Evolutionary conservation across 2,113 vertebrate genomes (phyloP).

Genomic region (Phaetusa simplex): DNA sequence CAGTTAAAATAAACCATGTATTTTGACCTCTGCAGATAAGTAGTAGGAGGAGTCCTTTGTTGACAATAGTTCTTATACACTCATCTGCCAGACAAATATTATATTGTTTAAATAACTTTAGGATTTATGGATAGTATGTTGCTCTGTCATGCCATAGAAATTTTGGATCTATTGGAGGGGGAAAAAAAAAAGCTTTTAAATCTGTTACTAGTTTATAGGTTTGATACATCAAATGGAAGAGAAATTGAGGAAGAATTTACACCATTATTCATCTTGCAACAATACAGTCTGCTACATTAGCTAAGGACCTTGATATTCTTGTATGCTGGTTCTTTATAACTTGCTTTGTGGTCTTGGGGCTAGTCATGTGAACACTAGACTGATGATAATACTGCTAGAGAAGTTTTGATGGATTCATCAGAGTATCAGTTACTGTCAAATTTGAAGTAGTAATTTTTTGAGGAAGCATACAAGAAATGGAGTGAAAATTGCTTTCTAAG

Average conservation of each 20-base stretch:
- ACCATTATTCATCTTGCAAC: neutral
- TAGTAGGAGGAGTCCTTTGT: neutral
- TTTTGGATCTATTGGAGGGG: neutral
- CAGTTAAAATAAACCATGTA: neutral
- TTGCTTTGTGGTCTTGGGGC: neutral
- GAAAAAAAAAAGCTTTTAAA: neutral
- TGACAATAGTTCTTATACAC: neutral
- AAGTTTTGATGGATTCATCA: neutral
- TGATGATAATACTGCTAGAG: neutral
- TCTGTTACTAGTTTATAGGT: neutral
- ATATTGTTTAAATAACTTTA: neutral
- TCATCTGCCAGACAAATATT: neutral
- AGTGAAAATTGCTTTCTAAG: slow-evolving; percentile 24
- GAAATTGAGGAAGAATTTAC: neutral
- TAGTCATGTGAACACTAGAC: neutral
- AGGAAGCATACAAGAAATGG: slow-evolving; percentile 13
- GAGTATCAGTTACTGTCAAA: slow-evolving; percentile 13
- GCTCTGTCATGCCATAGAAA: neutral
- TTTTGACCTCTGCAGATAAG: neutral
- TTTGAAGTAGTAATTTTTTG: slow-evolving; percentile 32
- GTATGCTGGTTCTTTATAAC: neutral
- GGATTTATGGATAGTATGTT: neutral
- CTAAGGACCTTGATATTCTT: neutral
- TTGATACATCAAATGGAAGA: neutral
- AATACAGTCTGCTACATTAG: neutral